Percentiles rank a stretch among this genome's conserved stretches.
phyloP scores from a whole-genome alignment of 2,113 vertebrate species.

The Murina feae region DNA sequence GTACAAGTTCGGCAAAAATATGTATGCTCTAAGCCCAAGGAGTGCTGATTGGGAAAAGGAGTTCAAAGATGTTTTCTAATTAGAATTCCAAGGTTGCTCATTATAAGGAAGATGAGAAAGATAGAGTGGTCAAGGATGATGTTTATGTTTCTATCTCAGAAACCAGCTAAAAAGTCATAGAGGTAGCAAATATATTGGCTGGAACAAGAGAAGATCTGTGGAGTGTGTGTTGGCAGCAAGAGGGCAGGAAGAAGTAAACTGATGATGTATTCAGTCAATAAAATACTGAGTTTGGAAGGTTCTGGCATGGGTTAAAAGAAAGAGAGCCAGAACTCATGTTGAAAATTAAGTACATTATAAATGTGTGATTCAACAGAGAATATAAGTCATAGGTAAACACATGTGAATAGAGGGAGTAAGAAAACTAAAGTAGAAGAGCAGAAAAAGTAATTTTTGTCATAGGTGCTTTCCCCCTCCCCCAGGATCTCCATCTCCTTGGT shows the following conservation, averaged over 20 bases:
- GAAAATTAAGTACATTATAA: not conserved
- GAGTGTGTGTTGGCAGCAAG: not conserved
- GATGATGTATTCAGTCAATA: no score
- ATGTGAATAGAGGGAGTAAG: not conserved
- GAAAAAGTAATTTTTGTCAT: not conserved
- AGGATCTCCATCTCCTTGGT: not conserved
- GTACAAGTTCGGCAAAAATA: no score
- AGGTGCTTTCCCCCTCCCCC: no score
- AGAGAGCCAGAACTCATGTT: not conserved
- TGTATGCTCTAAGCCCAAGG: accelerated
- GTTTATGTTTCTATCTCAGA: not conserved
- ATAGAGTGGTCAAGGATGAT: no score
- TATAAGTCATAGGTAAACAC: not conserved
- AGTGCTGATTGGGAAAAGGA: accelerated
- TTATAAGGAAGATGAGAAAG: not conserved
- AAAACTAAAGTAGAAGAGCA: not conserved
- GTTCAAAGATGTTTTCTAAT: not conserved
- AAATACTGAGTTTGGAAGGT: not conserved
- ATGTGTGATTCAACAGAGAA: not conserved
- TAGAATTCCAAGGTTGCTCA: not conserved
- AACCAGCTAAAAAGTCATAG: not conserved
- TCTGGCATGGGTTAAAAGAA: not conserved
- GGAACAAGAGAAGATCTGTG: no score
- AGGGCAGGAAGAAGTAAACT: not conserved
- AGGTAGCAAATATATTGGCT: accelerated